Evolutionary conservation across 53 echinoderm and acorn worm genomes (phyloP), one percentile per base, ranked within the genome.

Genomic region (Luidia sarsii): DNA sequence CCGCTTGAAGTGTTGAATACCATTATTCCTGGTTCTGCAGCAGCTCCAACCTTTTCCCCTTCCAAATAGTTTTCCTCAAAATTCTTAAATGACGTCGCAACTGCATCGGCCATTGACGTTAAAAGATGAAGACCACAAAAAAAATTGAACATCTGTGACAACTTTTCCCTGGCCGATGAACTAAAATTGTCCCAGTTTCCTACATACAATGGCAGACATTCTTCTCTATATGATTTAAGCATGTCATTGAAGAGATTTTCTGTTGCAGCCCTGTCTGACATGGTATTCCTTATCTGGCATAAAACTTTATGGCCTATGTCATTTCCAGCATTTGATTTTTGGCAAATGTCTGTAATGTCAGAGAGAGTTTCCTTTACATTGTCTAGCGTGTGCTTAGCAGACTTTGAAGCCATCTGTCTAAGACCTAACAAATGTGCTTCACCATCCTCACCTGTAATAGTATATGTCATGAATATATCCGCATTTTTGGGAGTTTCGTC

Each of bases 41-140:
- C 34, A 23, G 70, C 70, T 36, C 83, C 69, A 19, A 71, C 57
- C 22, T 69, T 83, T 52, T 83, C n/a, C 13, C 83, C 83, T 7
- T 83, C 70, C 0, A 83, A 36, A 59, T 35, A 75, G 20, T 51
- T 4, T 7, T 33, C 33, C 54, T 85, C 75, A 85, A 75, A 85
- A 20, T 20, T 3, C 34, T 84, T 73, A 34, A 84, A 73, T 50
- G 72, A 1, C 22, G 74, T 50, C 1, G 73, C 28, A 50, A 84
- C 84, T 1, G 84, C 65, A 64, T 84, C 84, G 13, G 84, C 84
- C 84, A 74, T 84, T 7, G 74, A 84, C n/a, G 84, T 84, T 48
- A 84, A 35, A 21, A 84, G 22, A 64, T 84, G 74, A 9, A 84
- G 55, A 1, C 84, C 84, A 51, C 84, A 84, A 19, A 84, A 84